Conservation (phyloP, 2,113 vertebrate species). For the Pelusios castaneus region DNA sequence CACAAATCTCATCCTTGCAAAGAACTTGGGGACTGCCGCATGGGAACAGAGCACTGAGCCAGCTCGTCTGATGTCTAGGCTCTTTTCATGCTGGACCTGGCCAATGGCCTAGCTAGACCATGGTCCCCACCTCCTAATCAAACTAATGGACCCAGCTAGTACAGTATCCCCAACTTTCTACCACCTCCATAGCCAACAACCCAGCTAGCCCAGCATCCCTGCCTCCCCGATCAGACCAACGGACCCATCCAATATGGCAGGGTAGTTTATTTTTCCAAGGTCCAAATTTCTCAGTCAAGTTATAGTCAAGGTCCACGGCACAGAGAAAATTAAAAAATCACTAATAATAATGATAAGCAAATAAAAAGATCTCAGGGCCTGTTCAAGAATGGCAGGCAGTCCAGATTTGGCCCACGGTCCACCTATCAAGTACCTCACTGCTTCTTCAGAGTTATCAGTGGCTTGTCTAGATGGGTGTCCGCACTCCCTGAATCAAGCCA, state of each 20-base stretch:
- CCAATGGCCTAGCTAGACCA: neutral
- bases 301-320: too few species aligned
- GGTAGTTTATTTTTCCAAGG: neutral
- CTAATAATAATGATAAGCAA: too few species aligned
- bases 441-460: neutral
- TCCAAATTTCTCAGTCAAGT: too few species aligned
- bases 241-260: neutral
- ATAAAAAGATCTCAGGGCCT: too few species aligned
- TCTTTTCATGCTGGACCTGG: neutral
- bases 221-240: neutral
- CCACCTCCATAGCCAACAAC: neutral
- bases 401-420: too few species aligned
- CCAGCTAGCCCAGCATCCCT: neutral
- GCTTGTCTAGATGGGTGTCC: neutral
- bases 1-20: neutral
- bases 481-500: neutral
- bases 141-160: neutral
- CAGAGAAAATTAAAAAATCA: neutral
- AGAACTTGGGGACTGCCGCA: neutral
- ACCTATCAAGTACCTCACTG: neutral
- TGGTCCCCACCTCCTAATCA: neutral
- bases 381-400: too few species aligned
- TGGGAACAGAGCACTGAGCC: neutral
- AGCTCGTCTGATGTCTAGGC: neutral
- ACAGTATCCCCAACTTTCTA: neutral